Conservation (phyloP, 2,888 invertebrate species). For the Scrobipalpa atriplicella region DNA sequence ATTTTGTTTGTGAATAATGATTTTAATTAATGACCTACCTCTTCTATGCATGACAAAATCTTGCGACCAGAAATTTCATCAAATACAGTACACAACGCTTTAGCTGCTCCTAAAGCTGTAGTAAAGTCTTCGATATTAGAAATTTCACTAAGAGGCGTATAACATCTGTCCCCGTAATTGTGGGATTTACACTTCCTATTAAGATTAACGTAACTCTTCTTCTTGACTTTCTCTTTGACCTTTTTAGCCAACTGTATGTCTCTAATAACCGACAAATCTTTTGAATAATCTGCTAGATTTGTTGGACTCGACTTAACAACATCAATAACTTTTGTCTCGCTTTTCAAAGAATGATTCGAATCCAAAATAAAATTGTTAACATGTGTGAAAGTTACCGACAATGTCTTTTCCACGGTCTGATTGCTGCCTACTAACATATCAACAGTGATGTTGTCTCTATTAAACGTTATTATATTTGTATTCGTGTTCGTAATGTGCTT, state of each 20-base stretch:
- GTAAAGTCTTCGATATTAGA: conserved; percentile 67
- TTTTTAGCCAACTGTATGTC: conserved; percentile 3
- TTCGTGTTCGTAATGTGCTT: background rate
- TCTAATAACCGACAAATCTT: background rate
- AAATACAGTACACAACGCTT: conserved; percentile 54
- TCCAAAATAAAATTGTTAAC: background rate
- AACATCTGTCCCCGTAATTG: conserved; percentile 45
- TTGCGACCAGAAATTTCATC: conserved; percentile 54
- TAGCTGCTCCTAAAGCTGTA: conserved; percentile 58
- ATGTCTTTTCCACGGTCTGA: conserved; percentile 2
- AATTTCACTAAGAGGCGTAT: conserved; percentile 56
- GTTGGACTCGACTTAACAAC: background rate
- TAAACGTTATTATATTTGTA: background rate
- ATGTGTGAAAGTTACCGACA: conserved; percentile 24
- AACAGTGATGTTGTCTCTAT: conserved; percentile 21
- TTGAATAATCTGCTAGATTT: conserved; percentile 10
- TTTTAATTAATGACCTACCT: conserved; percentile 47
- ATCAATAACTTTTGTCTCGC: background rate
- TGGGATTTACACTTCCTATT: conserved; percentile 64
- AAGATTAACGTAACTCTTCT: conserved; percentile 51
- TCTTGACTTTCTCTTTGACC: conserved; percentile 36
- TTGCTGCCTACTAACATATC: conserved; percentile 23
- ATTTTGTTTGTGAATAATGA: background rate
- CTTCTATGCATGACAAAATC: conserved; percentile 55
- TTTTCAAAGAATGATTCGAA: background rate